Evolutionary conservation across 2,797 vertebrate species (phyloP).

Genomic region (Argya squamiceps): DNA sequence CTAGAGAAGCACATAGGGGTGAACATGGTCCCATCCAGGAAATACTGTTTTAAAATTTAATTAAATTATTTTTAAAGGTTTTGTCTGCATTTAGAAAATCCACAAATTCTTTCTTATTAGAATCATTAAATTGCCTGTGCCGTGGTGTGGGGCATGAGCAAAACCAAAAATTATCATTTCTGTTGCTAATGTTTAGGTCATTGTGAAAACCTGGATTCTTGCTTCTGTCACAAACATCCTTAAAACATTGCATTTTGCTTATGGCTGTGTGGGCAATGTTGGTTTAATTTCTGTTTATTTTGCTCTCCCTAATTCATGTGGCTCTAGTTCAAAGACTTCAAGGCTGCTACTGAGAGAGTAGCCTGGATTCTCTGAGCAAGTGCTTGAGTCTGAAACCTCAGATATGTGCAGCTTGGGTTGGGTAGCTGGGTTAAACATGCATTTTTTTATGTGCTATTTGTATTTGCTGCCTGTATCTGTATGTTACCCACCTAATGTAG

Average conservation of each 20-base stretch:
- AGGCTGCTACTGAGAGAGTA: neutral
- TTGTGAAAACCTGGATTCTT: neutral
- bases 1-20: neutral
- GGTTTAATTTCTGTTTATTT: neutral
- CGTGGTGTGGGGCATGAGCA: neutral
- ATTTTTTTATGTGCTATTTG: neutral
- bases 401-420: neutral
- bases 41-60: neutral
- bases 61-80: neutral
- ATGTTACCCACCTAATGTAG: neutral
- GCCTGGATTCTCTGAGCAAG: neutral
- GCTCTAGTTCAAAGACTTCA: neutral
- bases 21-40: neutral
- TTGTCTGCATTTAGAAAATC: neutral
- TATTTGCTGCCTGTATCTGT: neutral
- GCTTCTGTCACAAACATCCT: neutral
- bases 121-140: neutral
- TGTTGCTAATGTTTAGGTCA: neutral
- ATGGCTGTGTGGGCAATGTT: neutral
- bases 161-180: neutral
- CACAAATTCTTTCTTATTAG: neutral
- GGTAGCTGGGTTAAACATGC: neutral
- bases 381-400: neutral
- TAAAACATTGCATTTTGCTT: neutral
- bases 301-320: neutral